Conservation (phyloP, 2,888 invertebrate genomes). For the Archips xylosteana region DNA sequence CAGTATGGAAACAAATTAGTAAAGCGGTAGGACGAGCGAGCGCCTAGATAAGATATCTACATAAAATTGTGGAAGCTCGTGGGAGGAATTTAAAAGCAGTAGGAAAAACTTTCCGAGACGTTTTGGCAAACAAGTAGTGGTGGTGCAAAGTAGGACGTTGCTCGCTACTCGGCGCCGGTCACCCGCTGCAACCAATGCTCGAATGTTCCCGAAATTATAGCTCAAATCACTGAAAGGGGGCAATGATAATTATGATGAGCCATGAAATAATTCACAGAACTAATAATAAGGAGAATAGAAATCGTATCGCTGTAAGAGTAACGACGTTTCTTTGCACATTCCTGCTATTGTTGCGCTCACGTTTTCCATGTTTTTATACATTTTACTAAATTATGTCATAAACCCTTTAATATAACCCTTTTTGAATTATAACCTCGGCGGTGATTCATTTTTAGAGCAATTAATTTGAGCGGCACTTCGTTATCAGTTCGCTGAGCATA, state of each 20-base stretch:
- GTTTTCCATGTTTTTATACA: too few species aligned
- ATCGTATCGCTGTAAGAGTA: too few species aligned
- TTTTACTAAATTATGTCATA: too few species aligned
- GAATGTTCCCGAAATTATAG: not conserved
- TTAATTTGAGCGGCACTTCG: too few species aligned
- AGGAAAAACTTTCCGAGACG: slow-evolving; percentile 54
- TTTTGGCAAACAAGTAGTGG: slow-evolving; percentile 60
- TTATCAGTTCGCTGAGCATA: too few species aligned
- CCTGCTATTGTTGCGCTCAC: too few species aligned
- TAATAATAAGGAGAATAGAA: too few species aligned
- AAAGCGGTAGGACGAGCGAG: slow-evolving; percentile 44
- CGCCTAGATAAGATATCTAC: slow-evolving; percentile 42
- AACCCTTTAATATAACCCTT: too few species aligned
- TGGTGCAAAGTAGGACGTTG: slow-evolving; percentile 49
- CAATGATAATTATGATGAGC: not conserved
- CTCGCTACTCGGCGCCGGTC: not conserved
- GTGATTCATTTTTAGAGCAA: too few species aligned
- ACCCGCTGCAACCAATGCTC: not conserved
- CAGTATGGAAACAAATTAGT: slow-evolving; percentile 47
- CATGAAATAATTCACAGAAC: not conserved
- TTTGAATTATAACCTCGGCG: too few species aligned
- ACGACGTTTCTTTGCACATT: too few species aligned
- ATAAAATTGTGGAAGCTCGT: slow-evolving; percentile 48
- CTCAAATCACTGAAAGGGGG: not conserved
- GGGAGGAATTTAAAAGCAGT: slow-evolving; percentile 44